phyloP scores from a whole-genome alignment of 2,797 vertebrate genomes.

The Sarcoramphus papa region DNA sequence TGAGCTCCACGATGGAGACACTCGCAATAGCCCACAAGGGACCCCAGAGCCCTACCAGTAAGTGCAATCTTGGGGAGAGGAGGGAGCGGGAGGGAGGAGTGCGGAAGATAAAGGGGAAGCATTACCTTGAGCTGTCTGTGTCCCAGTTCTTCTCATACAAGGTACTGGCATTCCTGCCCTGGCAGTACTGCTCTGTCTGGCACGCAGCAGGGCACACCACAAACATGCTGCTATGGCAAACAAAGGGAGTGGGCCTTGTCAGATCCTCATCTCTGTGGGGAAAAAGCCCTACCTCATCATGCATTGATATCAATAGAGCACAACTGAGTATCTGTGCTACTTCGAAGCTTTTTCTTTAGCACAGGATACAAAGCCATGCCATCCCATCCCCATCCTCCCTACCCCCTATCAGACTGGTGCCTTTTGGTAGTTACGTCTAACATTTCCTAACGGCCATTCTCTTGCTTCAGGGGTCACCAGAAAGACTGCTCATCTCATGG shows the following conservation, averaged over 20 bases:
- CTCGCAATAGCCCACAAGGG: not conserved
- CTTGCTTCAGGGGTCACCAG: not conserved
- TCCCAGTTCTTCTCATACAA: not conserved
- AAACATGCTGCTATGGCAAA: not conserved
- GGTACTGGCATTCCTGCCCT: not conserved
- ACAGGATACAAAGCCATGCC: not conserved
- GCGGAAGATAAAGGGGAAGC: not conserved
- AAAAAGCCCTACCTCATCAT: not conserved
- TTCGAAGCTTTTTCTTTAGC: not conserved
- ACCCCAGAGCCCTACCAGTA: not conserved
- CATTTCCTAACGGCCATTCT: not conserved
- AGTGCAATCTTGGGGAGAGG: not conserved
- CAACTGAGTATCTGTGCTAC: not conserved
- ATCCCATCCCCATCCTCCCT: not conserved
- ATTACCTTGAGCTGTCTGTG: not conserved
- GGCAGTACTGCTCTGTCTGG: not conserved
- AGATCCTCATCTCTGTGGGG: not conserved
- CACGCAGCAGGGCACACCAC: not conserved
- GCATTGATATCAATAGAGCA: not conserved
- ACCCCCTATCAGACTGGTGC: not conserved
- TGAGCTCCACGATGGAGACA: accelerated
- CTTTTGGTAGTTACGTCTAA: accelerated
- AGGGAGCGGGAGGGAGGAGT: too few species aligned
- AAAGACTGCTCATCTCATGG: not conserved
- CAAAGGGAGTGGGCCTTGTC: not conserved